Conservation (phyloP, 2,888 invertebrate genomes). For the Frankliniella intonsa region DNA sequence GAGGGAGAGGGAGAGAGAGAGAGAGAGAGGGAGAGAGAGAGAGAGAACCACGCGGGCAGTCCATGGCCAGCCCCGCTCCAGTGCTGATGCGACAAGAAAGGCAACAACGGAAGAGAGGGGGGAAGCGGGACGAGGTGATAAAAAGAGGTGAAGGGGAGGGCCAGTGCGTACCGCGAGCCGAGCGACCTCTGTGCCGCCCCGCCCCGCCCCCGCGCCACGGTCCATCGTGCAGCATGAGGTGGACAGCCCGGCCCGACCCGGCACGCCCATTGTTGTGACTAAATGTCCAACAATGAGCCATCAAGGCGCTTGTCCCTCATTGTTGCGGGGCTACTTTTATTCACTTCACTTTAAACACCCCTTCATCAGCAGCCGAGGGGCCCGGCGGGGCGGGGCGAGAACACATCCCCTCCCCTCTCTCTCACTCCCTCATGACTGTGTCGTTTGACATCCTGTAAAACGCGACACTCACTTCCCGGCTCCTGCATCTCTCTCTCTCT, state of each 20-base stretch:
- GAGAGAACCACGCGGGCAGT: too few relatives aligned
- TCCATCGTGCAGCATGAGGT: neutral
- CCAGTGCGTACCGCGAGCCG: neutral
- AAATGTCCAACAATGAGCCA: conserved; percentile 18
- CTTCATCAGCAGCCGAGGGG: neutral
- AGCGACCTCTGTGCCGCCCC: neutral
- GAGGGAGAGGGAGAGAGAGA: too few relatives aligned
- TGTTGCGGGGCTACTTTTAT: conserved; percentile 1
- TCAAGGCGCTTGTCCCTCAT: neutral
- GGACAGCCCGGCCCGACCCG: neutral
- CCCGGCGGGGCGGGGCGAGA: too few relatives aligned
- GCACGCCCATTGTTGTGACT: neutral
- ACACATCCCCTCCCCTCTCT: neutral
- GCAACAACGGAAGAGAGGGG: neutral
- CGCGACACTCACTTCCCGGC: neutral
- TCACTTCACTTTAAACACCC: conserved; percentile 19
- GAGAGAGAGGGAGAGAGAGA: too few relatives aligned
- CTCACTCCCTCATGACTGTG: neutral
- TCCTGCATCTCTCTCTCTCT: neutral
- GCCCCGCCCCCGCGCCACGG: neutral
- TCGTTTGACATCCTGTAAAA: neutral
- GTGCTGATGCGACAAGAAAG: too few relatives aligned
- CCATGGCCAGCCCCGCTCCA: too few relatives aligned
- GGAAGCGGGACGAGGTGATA: neutral
- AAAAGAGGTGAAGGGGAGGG: neutral